phyloP scores from a whole-genome alignment of 2,797 vertebrate genomes.

The Enteromius paludinosus region DNA sequence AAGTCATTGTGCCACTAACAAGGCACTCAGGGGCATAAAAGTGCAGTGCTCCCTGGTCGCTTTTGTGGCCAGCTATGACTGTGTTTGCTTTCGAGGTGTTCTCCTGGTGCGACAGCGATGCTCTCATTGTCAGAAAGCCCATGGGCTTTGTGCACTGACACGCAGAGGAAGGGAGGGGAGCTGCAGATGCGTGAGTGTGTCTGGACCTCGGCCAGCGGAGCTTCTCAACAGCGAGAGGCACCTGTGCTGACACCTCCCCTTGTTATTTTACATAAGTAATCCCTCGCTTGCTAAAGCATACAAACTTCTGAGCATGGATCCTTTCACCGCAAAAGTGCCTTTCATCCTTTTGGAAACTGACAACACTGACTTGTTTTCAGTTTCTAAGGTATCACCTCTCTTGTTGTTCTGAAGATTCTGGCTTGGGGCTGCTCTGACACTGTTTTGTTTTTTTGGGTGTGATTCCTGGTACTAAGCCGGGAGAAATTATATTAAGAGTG shows the following conservation, averaged over 20 bases:
- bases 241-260: slow-evolving; percentile 69
- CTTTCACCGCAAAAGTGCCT: slow-evolving; percentile 60
- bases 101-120: slow-evolving; percentile 77
- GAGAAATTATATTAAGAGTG: slow-evolving; percentile 20
- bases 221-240: slow-evolving; percentile 71
- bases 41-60: slow-evolving; percentile 73
- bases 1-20: slow-evolving; percentile 59
- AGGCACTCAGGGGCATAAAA: slow-evolving; percentile 74
- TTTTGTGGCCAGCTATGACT: slow-evolving; percentile 70
- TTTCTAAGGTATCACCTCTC: slow-evolving; percentile 57
- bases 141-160: slow-evolving; percentile 82
- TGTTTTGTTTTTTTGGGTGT: slow-evolving; percentile 32
- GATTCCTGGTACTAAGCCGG: slow-evolving; percentile 45
- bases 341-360: slow-evolving; percentile 59
- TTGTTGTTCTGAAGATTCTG: slow-evolving; percentile 29
- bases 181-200: slow-evolving; percentile 76
- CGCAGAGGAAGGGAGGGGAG: slow-evolving; percentile 72
- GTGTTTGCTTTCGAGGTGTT: slow-evolving; percentile 86
- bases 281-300: slow-evolving; percentile 59
- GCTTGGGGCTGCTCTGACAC: slow-evolving; percentile 48
- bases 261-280: slow-evolving; percentile 64
- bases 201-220: slow-evolving; percentile 62
- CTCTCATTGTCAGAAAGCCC: slow-evolving; percentile 76
- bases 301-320: slow-evolving; percentile 46
- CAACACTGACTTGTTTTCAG: slow-evolving; percentile 51